These are phyloP conservation scores for Polypterus senegalus DNA, from an alignment of 2,113 vertebrate species.

Conservation along the genomic window DNA sequence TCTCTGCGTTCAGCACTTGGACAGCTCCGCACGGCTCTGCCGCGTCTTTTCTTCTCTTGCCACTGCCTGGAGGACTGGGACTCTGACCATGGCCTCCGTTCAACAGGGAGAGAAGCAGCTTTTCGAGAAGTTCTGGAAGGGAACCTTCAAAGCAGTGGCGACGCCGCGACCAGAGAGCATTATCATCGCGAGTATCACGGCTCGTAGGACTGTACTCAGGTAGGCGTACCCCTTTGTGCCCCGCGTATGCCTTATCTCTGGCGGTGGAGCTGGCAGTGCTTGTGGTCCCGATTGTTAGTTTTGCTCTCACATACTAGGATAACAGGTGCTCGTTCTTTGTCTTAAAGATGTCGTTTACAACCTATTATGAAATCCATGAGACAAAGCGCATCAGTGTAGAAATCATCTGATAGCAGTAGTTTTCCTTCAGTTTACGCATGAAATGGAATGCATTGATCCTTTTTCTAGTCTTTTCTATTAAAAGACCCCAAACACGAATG, in stretches of 20 bases:
- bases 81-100: constrained; percentile 42
- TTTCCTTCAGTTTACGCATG: too few relatives aligned
- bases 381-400: too few relatives aligned
- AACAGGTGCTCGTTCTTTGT: too few relatives aligned
- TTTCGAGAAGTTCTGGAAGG: constrained; percentile 96
- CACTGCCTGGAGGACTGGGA: background rate
- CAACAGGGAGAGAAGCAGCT: constrained; percentile 86
- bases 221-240: constrained; percentile 34
- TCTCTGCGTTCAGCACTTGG: constrained; percentile 46
- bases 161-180: constrained; percentile 82
- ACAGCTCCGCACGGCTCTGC: constrained; percentile 41
- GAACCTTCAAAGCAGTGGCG: constrained; percentile 93
- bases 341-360: too few relatives aligned
- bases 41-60: background rate
- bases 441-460: too few relatives aligned
- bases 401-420: too few relatives aligned
- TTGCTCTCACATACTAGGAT: too few relatives aligned
- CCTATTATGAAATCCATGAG: too few relatives aligned
- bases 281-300: too few relatives aligned
- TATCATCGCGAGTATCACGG: constrained; percentile 83
- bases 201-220: constrained; percentile 63
- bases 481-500: too few relatives aligned
- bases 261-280: background rate
- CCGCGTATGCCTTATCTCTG: background rate
- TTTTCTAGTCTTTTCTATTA: too few relatives aligned